Evolutionary conservation across 2,113 vertebrate species (phyloP).

Genomic region (Semnornis frantzii): DNA sequence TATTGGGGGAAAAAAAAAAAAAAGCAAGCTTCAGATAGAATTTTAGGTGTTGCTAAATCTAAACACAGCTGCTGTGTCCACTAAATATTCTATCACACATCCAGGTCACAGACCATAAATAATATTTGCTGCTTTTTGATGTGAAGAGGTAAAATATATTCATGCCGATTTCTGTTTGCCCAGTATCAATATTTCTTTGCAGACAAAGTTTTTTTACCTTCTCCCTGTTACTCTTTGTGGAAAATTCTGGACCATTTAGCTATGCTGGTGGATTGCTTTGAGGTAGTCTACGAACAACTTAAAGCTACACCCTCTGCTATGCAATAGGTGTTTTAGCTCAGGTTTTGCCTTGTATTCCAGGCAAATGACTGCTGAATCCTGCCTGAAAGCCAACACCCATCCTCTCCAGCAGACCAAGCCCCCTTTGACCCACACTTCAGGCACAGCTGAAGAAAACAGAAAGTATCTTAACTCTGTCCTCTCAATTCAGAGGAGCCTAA

Average conservation of each 20-base stretch:
- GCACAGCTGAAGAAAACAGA: not conserved
- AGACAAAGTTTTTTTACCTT: not conserved
- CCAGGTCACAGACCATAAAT: not conserved
- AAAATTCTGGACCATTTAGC: not conserved
- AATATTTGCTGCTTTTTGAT: not conserved
- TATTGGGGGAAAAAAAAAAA: not conserved
- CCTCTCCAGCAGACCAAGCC: not conserved
- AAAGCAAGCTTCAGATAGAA: not conserved
- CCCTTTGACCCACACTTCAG: not conserved
- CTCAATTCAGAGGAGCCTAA: not conserved
- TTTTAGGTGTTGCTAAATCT: not conserved
- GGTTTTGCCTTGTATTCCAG: not conserved
- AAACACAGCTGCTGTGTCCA: conserved; percentile 7
- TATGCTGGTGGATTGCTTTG: not conserved
- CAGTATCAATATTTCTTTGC: not conserved
- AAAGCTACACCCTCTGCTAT: not conserved
- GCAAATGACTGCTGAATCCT: not conserved
- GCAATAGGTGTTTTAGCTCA: not conserved
- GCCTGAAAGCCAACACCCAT: not conserved
- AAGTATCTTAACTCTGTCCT: not conserved
- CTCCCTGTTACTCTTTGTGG: not conserved
- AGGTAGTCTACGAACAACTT: not conserved
- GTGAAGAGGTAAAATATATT: not conserved
- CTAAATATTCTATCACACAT: not conserved
- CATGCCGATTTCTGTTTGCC: not conserved